These are phyloP conservation scores for Leistus spinibarbis DNA, from an alignment of 2,888 invertebrate species.

Conservation along the genomic window DNA sequence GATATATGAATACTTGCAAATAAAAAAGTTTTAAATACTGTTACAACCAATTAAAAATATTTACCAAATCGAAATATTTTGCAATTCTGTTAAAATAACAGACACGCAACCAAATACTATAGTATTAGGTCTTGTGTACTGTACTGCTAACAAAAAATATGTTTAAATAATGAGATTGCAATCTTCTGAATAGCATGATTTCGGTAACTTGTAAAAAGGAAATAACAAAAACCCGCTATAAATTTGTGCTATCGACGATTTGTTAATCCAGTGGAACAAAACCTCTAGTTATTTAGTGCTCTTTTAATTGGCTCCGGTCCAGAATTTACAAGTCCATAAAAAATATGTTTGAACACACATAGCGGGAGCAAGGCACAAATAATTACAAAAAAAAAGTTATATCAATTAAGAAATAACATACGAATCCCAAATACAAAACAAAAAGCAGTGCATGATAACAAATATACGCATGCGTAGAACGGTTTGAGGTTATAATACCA, in stretches of 20 bases:
- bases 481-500: neutral
- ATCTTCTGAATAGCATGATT: neutral
- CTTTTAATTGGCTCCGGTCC: conserved; percentile 24
- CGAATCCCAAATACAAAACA: neutral
- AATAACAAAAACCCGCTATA: neutral
- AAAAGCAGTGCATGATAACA: no score
- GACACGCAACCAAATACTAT: no score
- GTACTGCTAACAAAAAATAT: no score
- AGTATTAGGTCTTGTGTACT: no score
- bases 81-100: no score
- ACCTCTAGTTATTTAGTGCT: conserved; percentile 12
- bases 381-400: conserved; percentile 9
- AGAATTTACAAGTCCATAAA: conserved; percentile 13
- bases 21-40: neutral
- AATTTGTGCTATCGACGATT: conserved; percentile 3
- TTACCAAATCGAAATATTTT: no score
- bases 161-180: neutral
- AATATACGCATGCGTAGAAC: neutral
- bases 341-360: neutral
- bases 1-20: neutral
- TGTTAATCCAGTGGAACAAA: conserved; percentile 25
- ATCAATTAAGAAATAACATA: conserved; percentile 28
- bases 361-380: neutral
- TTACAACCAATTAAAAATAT: no score
- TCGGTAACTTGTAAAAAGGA: neutral